phyloP scores from a whole-genome alignment of 2,888 invertebrate species.

The Hemistola chrysoprasaria region DNA sequence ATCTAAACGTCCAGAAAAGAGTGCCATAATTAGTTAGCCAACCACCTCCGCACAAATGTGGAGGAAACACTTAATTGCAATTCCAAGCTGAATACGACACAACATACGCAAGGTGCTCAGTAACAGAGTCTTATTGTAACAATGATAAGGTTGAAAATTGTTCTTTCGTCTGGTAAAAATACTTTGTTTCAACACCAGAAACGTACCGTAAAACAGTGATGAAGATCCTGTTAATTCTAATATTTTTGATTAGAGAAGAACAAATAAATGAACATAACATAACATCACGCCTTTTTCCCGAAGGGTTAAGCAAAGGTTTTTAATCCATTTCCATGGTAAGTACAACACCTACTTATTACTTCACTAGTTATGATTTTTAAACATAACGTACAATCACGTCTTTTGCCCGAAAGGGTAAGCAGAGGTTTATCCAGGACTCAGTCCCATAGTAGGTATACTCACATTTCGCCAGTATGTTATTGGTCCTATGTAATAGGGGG shows the following conservation, averaged over 20 bases:
- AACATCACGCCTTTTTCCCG: too few species aligned
- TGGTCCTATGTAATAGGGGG: too few species aligned
- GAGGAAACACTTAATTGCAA: constrained; percentile 57
- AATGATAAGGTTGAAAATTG: constrained; percentile 30
- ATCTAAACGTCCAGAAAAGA: constrained; percentile 41
- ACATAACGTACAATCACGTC: too few species aligned
- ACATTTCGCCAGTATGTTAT: too few species aligned
- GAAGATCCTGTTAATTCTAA: constrained; percentile 1
- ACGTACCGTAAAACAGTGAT: constrained; percentile 8
- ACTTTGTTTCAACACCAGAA: constrained; percentile 19
- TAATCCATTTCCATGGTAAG: too few species aligned
- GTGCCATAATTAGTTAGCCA: constrained; percentile 54
- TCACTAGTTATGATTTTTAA: too few species aligned
- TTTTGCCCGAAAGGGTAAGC: too few species aligned
- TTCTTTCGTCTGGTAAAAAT: constrained; percentile 8
- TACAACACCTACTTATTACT: too few species aligned
- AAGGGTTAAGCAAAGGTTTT: too few species aligned
- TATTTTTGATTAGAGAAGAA: not conserved
- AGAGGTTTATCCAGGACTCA: too few species aligned
- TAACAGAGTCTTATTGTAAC: constrained; percentile 23
- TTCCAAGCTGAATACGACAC: constrained; percentile 35
- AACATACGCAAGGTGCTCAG: constrained; percentile 9
- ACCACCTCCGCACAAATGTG: constrained; percentile 38
- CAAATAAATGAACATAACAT: too few species aligned
- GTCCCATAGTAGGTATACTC: too few species aligned